These are phyloP conservation scores for Sclerurus mexicanus DNA, from an alignment of 2,113 vertebrate genomes.

Conservation along the genomic window DNA sequence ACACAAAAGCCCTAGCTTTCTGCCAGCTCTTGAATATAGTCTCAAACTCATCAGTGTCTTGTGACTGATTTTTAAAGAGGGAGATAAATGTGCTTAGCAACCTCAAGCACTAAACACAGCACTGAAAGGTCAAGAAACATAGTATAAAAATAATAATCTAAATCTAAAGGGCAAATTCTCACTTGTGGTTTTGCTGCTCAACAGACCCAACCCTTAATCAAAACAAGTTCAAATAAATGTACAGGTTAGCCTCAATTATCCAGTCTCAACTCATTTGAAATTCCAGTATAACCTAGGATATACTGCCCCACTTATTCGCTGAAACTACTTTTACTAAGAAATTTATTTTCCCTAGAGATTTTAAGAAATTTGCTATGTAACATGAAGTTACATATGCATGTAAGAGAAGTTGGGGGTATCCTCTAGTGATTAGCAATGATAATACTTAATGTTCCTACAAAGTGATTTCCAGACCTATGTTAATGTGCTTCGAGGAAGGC, in stretches of 20 bases:
- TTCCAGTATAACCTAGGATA: neutral
- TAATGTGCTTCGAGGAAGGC: neutral
- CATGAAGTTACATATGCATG: too few species aligned
- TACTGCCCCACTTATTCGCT: neutral
- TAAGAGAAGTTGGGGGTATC: neutral
- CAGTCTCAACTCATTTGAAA: neutral
- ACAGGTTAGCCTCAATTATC: neutral
- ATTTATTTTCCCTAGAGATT: neutral
- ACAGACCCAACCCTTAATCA: neutral
- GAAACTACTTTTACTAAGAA: neutral
- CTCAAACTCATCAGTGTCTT: neutral
- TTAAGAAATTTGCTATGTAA: neutral
- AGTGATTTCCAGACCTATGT: neutral
- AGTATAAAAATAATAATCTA: conserved; percentile 55
- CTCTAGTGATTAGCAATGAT: neutral
- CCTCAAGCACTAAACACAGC: neutral
- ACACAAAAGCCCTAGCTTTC: neutral
- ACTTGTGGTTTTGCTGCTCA: conserved; percentile 20
- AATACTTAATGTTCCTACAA: neutral
- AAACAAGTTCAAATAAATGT: neutral
- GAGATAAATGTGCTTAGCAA: conserved; percentile 44
- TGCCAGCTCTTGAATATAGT: neutral
- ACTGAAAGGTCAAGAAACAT: conserved; percentile 53
- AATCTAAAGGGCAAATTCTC: conserved; percentile 49
- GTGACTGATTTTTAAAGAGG: conserved; percentile 23